Evolutionary conservation across 2,797 vertebrate genomes (phyloP).

Genomic region (Silurus lanzhouensis): DNA sequence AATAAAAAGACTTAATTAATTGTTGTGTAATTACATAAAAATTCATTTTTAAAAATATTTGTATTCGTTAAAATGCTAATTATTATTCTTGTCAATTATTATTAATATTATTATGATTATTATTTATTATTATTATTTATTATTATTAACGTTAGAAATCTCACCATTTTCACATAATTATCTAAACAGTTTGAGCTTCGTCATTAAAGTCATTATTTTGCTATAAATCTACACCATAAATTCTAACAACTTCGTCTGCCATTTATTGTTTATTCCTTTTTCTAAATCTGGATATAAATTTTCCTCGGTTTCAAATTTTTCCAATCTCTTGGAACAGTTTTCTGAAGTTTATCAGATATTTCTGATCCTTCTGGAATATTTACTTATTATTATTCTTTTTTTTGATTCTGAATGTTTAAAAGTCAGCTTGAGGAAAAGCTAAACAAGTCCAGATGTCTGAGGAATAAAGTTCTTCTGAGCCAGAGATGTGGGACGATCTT

Average conservation of each 20-base stretch:
- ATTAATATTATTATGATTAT: background rate
- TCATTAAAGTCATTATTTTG: background rate
- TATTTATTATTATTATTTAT: background rate
- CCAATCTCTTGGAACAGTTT: background rate
- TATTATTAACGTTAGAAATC: background rate
- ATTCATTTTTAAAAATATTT: background rate
- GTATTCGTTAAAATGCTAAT: background rate
- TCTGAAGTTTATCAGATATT: background rate
- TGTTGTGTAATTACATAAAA: background rate
- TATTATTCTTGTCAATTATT: background rate
- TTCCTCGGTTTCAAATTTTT: background rate
- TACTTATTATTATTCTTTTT: too few relatives aligned
- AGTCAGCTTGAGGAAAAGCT: background rate
- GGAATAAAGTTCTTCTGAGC: background rate
- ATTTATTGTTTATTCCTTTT: background rate
- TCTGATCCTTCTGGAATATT: background rate
- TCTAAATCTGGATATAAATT: background rate
- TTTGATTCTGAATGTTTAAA: background rate
- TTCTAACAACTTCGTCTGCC: background rate
- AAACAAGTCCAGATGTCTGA: constrained; percentile 3
- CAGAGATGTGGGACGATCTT: background rate
- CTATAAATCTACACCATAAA: background rate
- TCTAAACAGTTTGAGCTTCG: background rate
- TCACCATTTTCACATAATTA: background rate
- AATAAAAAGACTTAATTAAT: too few relatives aligned